These are phyloP conservation scores for Sminthurides bifidus DNA, from an alignment of 1,140 invertebrate species.

Conservation along the genomic window DNA sequence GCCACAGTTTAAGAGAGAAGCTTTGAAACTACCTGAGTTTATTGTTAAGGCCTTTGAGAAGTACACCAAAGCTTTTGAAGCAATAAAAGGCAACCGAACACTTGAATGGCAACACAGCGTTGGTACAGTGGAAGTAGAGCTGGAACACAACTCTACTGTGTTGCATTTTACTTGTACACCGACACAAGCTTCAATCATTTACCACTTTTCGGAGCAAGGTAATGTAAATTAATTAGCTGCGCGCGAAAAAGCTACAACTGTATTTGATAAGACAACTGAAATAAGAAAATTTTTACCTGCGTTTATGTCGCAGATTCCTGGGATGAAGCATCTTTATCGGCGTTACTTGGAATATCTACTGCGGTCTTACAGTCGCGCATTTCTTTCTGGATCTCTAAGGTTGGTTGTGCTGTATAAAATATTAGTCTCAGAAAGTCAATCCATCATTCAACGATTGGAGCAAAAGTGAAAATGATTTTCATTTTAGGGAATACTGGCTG, in stretches of 20 bases:
- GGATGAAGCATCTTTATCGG: constrained; percentile 5
- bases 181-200: constrained; percentile 85
- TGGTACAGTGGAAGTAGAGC: constrained; percentile 79
- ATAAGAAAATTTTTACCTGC: constrained; percentile 1
- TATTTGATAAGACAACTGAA: constrained; percentile 1
- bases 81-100: constrained; percentile 85
- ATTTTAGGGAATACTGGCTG: constrained; percentile 18
- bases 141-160: constrained; percentile 69
- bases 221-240: constrained; percentile 16
- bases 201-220: constrained; percentile 85
- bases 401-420: background rate
- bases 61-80: constrained; percentile 85
- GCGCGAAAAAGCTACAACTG: background rate
- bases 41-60: constrained; percentile 68
- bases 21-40: constrained; percentile 66
- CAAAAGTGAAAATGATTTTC: background rate
- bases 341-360: constrained; percentile 2
- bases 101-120: constrained; percentile 87
- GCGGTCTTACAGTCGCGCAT: background rate
- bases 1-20: constrained; percentile 92
- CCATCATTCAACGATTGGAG: background rate
- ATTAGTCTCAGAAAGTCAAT: background rate
- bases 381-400: constrained; percentile 15
- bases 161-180: constrained; percentile 78
- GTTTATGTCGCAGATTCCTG: constrained; percentile 8